phyloP scores from a whole-genome alignment of 1,140 invertebrate species.

The Pinna nobilis region DNA sequence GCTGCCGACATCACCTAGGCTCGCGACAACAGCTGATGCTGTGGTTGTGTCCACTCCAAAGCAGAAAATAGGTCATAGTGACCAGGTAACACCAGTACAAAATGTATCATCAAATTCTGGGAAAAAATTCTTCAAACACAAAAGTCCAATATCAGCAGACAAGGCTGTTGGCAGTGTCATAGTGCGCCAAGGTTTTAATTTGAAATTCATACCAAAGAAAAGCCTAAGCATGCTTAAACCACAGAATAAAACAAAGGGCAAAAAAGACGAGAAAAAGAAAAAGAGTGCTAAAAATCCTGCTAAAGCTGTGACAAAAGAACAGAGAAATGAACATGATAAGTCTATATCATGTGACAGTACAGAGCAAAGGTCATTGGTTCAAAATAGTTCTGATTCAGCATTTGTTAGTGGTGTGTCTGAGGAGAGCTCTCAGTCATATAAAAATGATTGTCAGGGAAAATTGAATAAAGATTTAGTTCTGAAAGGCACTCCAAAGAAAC shows the following conservation, averaged over 20 bases:
- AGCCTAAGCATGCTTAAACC: slow-evolving; percentile 7
- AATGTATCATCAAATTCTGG: slow-evolving; percentile 6
- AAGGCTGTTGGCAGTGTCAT: slow-evolving; percentile 41
- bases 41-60: too few relatives aligned
- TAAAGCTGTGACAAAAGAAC: background rate
- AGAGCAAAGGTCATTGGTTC: background rate
- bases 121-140: slow-evolving; percentile 38
- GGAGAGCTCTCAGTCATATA: too few relatives aligned
- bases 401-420: too few relatives aligned
- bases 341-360: background rate
- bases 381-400: background rate
- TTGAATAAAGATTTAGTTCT: too few relatives aligned
- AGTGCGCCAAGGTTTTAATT: slow-evolving; percentile 48
- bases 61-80: too few relatives aligned
- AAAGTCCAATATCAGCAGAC: slow-evolving; percentile 36
- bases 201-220: slow-evolving; percentile 47
- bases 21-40: too few relatives aligned
- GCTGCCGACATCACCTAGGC: too few relatives aligned
- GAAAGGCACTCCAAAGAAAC: too few relatives aligned
- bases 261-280: slow-evolving; percentile 11
- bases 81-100: too few relatives aligned
- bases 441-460: too few relatives aligned
- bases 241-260: slow-evolving; percentile 14
- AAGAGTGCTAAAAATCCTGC: background rate
- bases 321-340: background rate